phyloP scores from a whole-genome alignment of 2,113 vertebrate genomes.

The Laterallus jamaicensis region DNA sequence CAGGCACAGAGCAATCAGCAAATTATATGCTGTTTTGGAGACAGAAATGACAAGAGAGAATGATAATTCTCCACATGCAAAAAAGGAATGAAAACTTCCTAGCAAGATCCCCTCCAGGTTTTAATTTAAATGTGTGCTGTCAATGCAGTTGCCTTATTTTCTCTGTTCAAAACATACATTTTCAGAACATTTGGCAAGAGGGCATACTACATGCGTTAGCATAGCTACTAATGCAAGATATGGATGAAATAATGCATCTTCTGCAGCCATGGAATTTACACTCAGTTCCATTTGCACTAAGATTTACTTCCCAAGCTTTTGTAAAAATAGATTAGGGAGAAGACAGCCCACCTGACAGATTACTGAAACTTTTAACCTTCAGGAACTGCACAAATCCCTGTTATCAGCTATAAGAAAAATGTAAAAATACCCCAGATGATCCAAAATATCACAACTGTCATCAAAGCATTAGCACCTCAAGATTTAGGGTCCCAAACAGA shows the following conservation, averaged over 20 bases:
- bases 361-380: not conserved
- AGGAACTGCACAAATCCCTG: not conserved
- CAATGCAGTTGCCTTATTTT: not conserved
- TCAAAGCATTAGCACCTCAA: not conserved
- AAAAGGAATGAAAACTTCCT: not conserved
- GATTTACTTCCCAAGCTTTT: not conserved
- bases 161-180: not conserved
- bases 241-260: not conserved
- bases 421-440: not conserved
- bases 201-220: not conserved
- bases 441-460: not conserved
- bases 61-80: fast-evolving
- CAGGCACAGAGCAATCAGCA: not conserved
- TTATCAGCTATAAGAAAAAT: not conserved
- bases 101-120: not conserved
- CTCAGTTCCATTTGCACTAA: not conserved
- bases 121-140: not conserved
- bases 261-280: not conserved
- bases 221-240: not conserved
- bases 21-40: not conserved
- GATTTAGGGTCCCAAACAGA: not conserved
- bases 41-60: not conserved
- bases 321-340: not conserved
- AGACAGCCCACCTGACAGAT: not conserved
- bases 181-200: not conserved